A percentile compares a stretch with the other conserved stretches of the same genome.
Evolutionary conservation across 1,140 invertebrate species (phyloP).

Genomic region (Eriosoma lanigerum): DNA sequence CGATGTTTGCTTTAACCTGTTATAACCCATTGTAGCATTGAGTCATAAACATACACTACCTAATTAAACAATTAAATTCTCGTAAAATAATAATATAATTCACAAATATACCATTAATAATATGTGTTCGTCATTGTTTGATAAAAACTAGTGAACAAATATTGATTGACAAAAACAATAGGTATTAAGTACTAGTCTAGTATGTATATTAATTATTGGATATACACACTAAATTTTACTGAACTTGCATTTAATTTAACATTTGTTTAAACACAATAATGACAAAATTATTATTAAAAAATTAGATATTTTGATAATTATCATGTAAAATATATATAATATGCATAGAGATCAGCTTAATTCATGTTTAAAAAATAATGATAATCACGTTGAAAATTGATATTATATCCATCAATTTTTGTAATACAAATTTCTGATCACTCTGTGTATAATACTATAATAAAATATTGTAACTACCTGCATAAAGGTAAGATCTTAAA

Average conservation of each 20-base stretch:
- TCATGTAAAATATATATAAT: no score
- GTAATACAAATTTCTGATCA: no score
- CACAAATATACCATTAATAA: not conserved
- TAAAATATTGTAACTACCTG: not conserved
- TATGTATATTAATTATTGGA: no score
- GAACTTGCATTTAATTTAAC: not conserved
- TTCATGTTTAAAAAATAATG: no score
- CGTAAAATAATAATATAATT: constrained; percentile 23
- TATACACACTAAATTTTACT: no score
- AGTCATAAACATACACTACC: not conserved
- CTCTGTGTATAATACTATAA: not conserved
- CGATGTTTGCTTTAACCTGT: constrained; percentile 11
- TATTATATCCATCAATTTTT: no score
- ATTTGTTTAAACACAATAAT: not conserved
- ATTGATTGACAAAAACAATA: not conserved
- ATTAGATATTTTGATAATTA: no score
- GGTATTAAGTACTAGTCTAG: no score
- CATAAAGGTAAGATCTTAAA: not conserved
- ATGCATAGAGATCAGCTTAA: no score
- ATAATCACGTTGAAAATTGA: no score
- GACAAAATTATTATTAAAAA: no score
- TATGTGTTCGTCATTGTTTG: not conserved
- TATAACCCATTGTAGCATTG: not conserved
- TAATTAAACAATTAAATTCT: constrained; percentile 38
- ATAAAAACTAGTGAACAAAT: not conserved